Percentiles rank a stretch among this genome's conserved stretches.
These are phyloP conservation scores for Malurus leucopterus DNA, from an alignment of 2,797 vertebrate species.

Conservation along the genomic window DNA sequence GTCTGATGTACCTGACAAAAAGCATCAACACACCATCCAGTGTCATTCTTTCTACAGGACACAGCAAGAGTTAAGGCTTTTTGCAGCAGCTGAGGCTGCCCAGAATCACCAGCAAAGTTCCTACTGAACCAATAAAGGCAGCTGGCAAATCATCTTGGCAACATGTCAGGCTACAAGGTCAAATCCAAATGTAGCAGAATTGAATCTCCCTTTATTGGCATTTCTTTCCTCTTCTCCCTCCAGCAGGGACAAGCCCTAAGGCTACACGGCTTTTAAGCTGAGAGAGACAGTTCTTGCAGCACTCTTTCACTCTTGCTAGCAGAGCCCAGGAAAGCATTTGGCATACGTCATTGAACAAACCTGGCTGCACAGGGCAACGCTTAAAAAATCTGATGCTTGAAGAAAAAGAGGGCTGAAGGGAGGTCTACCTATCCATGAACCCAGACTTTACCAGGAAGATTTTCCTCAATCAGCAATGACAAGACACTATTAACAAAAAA, in stretches of 20 bases:
- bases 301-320: not conserved
- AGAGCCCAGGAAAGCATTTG: not conserved
- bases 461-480: not conserved
- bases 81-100: not conserved
- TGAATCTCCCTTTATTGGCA: not conserved
- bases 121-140: not conserved
- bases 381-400: not conserved
- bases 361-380: not conserved
- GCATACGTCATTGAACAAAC: not conserved
- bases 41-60: fast-evolving
- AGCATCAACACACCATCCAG: not conserved
- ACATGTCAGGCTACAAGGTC: not conserved
- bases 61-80: not conserved
- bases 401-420: not conserved
- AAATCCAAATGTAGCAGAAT: not conserved
- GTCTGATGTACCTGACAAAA: not conserved
- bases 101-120: not conserved
- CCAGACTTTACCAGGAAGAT: not conserved
- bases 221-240: not conserved
- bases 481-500: not conserved
- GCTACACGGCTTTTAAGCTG: not conserved
- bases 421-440: not conserved
- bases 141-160: not conserved
- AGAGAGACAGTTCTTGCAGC: not conserved
- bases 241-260: not conserved